These are phyloP conservation scores for Spermophilus dauricus DNA, from an alignment of 2,113 vertebrate genomes.

Conservation along the genomic window DNA sequence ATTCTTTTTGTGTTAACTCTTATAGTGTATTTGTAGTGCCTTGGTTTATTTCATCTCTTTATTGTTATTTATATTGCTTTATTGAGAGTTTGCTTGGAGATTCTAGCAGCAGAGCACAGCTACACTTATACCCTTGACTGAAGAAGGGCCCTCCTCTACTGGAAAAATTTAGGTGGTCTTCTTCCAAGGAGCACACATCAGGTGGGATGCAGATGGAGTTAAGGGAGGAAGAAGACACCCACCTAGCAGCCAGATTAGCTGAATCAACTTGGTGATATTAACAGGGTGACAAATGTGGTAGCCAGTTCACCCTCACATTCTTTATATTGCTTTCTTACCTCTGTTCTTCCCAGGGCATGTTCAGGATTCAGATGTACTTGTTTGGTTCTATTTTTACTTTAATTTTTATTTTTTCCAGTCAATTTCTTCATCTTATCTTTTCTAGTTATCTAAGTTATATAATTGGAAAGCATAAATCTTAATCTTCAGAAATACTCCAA, in stretches of 20 bases:
- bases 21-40: background rate
- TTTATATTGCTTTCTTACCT: background rate
- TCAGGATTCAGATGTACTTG: background rate
- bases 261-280: too few species aligned
- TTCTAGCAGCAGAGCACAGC: too few species aligned
- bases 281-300: too few species aligned
- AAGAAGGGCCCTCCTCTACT: too few species aligned
- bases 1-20: background rate
- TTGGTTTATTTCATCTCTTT: background rate
- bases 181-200: too few species aligned
- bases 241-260: too few species aligned
- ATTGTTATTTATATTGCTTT: background rate
- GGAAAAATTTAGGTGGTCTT: too few species aligned
- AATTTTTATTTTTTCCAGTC: background rate
- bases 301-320: too few species aligned
- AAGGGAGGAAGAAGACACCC: too few species aligned
- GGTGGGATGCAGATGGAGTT: too few species aligned
- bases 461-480: background rate
- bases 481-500: background rate
- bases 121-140: too few species aligned
- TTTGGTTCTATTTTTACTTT: background rate
- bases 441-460: background rate
- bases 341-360: background rate
- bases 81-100: background rate
- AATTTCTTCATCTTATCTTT: background rate